Percentiles rank a stretch among this genome's conserved stretches.
Evolutionary conservation across 2,888 invertebrate genomes (phyloP).

Genomic region (Sclerodermus sp.): DNA sequence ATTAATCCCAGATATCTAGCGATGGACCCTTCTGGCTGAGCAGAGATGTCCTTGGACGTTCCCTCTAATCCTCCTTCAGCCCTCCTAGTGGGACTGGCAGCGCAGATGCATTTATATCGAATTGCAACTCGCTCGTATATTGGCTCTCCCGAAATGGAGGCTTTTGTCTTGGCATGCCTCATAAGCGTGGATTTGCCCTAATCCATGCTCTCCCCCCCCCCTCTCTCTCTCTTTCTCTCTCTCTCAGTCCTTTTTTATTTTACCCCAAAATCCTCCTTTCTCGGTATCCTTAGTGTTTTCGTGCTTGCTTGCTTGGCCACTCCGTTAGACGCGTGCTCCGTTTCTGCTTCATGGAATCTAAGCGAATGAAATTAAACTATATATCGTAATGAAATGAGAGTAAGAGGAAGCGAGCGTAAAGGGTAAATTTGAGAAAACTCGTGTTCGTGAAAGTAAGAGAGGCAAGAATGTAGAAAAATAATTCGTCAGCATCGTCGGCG

Average conservation of each 20-base stretch:
- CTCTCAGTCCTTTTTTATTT: no score
- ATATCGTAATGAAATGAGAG: no score
- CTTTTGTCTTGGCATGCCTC: slow-evolving; percentile 54
- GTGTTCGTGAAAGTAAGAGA: no score
- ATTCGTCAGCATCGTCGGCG: slow-evolving; percentile 44
- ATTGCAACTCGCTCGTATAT: slow-evolving; percentile 46
- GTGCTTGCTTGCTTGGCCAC: no score
- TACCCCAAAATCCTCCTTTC: no score
- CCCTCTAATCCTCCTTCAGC: slow-evolving; percentile 36
- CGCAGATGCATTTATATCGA: slow-evolving; percentile 51
- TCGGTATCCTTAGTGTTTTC: background rate
- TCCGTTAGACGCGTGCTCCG: no score
- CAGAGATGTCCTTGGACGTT: slow-evolving; percentile 37
- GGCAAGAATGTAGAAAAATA: slow-evolving; percentile 39
- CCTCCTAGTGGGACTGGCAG: slow-evolving; percentile 17
- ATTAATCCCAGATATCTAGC: slow-evolving; percentile 37
- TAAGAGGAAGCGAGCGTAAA: no score
- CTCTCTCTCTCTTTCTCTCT: slow-evolving; percentile 8
- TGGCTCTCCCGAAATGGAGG: slow-evolving; percentile 49
- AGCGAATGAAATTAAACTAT: no score
- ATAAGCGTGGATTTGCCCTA: slow-evolving; percentile 45
- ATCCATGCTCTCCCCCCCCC: slow-evolving; percentile 9
- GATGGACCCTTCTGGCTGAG: slow-evolving; percentile 31
- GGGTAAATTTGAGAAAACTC: no score
- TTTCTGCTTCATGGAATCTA: no score